These are phyloP conservation scores for Scelioninae gen. 2 DNA, from an alignment of 2,888 invertebrate species.

Conservation along the genomic window DNA sequence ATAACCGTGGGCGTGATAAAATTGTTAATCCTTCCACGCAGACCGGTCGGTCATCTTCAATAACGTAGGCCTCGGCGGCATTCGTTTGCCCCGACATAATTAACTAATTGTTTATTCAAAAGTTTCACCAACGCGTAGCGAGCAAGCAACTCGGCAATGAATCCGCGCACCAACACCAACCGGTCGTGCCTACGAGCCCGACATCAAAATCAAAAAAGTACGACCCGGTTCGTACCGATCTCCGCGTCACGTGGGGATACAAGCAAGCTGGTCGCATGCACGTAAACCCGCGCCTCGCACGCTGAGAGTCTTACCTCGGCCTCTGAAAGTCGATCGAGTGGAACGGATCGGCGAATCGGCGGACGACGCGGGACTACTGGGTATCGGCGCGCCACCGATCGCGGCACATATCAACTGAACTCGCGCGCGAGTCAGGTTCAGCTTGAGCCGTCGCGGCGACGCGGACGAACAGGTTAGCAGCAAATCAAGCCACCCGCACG, in stretches of 20 bases:
- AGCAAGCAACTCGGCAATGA: no score
- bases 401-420: constrained; percentile 57
- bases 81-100: constrained; percentile 13
- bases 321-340: constrained; percentile 35
- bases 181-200: no score
- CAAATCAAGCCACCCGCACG: constrained; percentile 69
- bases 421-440: no score
- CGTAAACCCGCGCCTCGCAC: background rate
- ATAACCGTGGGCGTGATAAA: background rate
- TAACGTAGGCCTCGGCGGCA: constrained; percentile 1
- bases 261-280: no score
- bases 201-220: no score
- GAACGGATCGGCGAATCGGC: constrained; percentile 40
- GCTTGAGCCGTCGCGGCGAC: constrained; percentile 62
- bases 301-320: constrained; percentile 51
- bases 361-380: constrained; percentile 43
- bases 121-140: constrained; percentile 14
- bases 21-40: background rate
- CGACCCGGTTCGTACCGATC: no score
- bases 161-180: constrained; percentile 8
- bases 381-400: constrained; percentile 46
- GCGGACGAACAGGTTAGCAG: constrained; percentile 65
- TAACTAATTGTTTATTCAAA: constrained; percentile 2
- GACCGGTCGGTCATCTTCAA: constrained; percentile 12
- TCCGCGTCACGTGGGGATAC: no score